Percentiles rank a stretch among this genome's conserved stretches.
These are phyloP conservation scores for Acrocyrtus sp. DNA, from an alignment of 2,888 invertebrate species.

Conservation along the genomic window DNA sequence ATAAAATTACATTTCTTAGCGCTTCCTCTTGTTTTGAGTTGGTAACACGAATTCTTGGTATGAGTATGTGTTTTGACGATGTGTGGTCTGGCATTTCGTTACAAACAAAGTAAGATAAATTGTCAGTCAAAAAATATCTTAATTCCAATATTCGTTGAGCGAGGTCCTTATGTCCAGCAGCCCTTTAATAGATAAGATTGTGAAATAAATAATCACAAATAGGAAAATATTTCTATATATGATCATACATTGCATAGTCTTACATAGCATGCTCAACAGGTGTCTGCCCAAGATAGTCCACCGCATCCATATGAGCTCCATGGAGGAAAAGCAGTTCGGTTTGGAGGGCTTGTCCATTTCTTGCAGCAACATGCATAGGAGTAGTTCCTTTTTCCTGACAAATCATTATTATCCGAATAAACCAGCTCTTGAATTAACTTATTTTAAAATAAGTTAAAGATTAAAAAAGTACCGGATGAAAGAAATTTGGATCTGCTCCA, in stretches of 20 bases:
- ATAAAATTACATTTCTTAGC: constrained; percentile 49
- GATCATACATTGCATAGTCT: no score
- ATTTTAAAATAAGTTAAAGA: neutral
- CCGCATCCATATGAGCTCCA: constrained; percentile 90
- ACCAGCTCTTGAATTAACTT: neutral
- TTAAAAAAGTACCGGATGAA: constrained; percentile 74
- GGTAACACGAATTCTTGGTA: constrained; percentile 74
- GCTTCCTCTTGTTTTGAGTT: constrained; percentile 54
- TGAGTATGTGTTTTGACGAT: constrained; percentile 83
- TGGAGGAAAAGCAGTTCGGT: constrained; percentile 92
- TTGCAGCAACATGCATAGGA: constrained; percentile 94
- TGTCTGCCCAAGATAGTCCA: constrained; percentile 80
- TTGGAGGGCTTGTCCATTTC: constrained; percentile 90
- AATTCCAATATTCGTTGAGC: constrained; percentile 85
- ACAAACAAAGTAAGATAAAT: constrained; percentile 88
- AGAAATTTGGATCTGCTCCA: constrained; percentile 97
- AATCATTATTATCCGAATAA: constrained; percentile 54
- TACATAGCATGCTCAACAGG: constrained; percentile 79
- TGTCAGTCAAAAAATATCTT: constrained; percentile 94
- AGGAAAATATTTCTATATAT: neutral
- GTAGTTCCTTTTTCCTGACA: constrained; percentile 90
- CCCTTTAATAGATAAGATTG: constrained; percentile 64
- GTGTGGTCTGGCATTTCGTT: constrained; percentile 87
- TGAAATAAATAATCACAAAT: neutral
- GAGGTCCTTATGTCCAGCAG: constrained; percentile 81